Evolutionary conservation across 2,797 vertebrate genomes (phyloP).

Genomic region (Oreochromis mossambicus): DNA sequence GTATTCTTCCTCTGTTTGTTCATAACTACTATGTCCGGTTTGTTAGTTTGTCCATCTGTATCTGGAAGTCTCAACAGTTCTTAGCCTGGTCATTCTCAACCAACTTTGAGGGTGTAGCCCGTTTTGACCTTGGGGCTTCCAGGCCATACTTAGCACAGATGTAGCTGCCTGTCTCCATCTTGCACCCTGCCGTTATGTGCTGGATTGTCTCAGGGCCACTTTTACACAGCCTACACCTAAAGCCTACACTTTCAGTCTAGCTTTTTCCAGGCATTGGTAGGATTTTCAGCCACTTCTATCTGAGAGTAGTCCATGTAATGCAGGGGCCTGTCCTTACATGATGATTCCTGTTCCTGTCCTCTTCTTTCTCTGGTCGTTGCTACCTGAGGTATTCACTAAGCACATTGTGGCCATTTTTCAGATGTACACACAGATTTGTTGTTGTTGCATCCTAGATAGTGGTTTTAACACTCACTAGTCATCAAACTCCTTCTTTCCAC

Average conservation of each 20-base stretch:
- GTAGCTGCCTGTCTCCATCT: not conserved
- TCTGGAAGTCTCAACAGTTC: not conserved
- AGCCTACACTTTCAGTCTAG: not conserved
- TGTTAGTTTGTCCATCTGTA: not conserved
- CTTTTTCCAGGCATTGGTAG: not conserved
- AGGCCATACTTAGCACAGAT: not conserved
- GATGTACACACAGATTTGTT: not conserved
- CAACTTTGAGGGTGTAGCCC: not conserved
- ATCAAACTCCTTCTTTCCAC: not conserved
- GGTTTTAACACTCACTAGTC: not conserved
- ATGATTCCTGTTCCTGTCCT: not conserved
- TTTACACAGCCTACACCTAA: not conserved
- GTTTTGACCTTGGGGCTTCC: not conserved
- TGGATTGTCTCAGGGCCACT: not conserved
- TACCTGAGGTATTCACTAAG: not conserved
- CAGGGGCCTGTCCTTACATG: not conserved
- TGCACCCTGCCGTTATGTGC: rapidly evolving
- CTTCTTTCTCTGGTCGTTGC: not conserved
- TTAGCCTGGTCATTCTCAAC: not conserved
- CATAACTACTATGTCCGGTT: not conserved
- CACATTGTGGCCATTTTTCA: not conserved
- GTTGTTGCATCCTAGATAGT: not conserved
- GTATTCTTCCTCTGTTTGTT: not conserved
- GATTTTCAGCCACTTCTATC: not conserved
- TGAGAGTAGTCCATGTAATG: not conserved